Base-by-base conservation (phyloP, 2,113 vertebrate genomes). In the Channa maculata region DNA sequence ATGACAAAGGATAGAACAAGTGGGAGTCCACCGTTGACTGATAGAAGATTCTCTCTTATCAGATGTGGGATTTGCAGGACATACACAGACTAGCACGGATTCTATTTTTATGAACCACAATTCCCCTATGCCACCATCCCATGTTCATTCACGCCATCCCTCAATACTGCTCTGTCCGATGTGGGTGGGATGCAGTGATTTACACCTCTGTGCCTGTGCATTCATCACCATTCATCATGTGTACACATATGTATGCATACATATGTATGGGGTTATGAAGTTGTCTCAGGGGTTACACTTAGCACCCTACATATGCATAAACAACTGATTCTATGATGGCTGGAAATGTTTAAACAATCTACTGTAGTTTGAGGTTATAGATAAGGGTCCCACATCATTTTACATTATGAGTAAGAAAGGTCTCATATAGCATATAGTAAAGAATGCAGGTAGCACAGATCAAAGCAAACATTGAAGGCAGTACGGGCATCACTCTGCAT, bases 121-220 rank as follows among this genome's bases (percentile, higher is more conserved):
- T 86, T 73, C 63, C 82, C 72, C 68, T 61, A 39, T 70, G 70
- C 72, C 51, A 66, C 78, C 79, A 72, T 90, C 83, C 41, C 44
- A 75, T 15, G 53, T 65, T 84, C 83, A 63, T 51, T 62, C 57
- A 59, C 60, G 62, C 66, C 55, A 65, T 54, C 34, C n/a, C 81
- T 71, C 80, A 70, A 75, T 66, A 85, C 76, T 79, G 55, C 85
- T 84, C 54, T 0, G 7, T 83, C 86, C 82, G n/a, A 80, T 13
- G 24, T 83, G 80, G 86, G 86, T 89, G 89, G 90, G 89, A 89
- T 76, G 63, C 43, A 64, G 73, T 84, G 89, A 92, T 91, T 90
- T 89, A 89, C 90, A 88, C 72, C 6, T 80, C 71, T 50, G 68
- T 74, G 70, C 61, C 74, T 64, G 41, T 83, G 75, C 65, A 68